Evolutionary conservation across 2,888 invertebrate species (phyloP).

Genomic region (Leistus spinibarbis): DNA sequence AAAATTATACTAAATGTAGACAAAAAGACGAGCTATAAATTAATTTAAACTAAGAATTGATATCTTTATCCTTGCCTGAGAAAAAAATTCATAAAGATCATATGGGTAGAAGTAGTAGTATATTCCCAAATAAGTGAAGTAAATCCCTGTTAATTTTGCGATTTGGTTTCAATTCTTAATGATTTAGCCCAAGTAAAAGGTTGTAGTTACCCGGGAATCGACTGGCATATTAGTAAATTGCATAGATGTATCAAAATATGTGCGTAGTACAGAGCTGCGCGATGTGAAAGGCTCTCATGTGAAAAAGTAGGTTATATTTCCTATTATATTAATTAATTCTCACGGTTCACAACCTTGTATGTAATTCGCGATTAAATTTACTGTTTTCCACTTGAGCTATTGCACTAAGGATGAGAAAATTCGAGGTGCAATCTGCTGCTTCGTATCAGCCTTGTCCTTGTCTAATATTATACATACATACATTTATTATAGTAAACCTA

Average conservation of each 20-base stretch:
- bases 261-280: not conserved
- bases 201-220: too few species aligned
- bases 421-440: not conserved
- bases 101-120: too few species aligned
- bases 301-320: conserved; percentile 30
- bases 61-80: too few species aligned
- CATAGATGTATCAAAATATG: not conserved
- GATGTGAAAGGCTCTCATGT: conserved; percentile 16
- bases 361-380: not conserved
- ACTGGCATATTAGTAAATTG: conserved; percentile 6
- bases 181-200: too few species aligned
- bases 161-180: too few species aligned
- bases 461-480: not conserved
- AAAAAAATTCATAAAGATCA: too few species aligned
- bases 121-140: too few species aligned
- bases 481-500: too few species aligned
- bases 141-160: too few species aligned
- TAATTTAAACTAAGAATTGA: too few species aligned
- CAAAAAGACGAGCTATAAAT: too few species aligned
- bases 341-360: conserved; percentile 18
- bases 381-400: not conserved
- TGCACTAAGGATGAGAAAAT: not conserved
- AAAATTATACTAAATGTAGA: too few species aligned
- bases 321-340: conserved; percentile 27
- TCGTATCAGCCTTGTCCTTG: not conserved